Base-by-base conservation (phyloP, 2,797 vertebrate species). In the Hemibagrus guttatus region DNA sequence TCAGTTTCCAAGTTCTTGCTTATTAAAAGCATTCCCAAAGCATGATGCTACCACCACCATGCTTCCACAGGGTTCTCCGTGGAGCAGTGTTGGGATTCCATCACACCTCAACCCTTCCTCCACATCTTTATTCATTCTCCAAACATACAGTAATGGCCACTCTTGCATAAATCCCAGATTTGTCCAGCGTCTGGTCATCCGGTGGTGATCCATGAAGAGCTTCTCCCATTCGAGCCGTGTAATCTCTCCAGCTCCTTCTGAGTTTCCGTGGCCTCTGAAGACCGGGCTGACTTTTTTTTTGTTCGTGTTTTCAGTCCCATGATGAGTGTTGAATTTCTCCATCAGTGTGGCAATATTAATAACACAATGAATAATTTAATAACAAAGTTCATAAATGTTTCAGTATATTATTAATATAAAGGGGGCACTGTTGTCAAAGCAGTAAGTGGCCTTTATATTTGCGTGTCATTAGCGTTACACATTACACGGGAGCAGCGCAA, bases 391-490 rank as follows among this genome's bases (percentile, higher is more conserved):
- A 85, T 80, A 58, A 85, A 80, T 46, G 49, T 61, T 74, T 63
- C 52, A 66, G 17, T n/a, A 78, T 56, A 78, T 85, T 85, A 85
- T 85, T 85, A 85, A 85, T 85, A 85, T 52, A 85, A 85, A 85
- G 64, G 54, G 80, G 85, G 61, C 31, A 49, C 75, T 54, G 21
- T 80, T 82, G 87, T 85, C 78, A 46, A 85, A 75, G 84, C 87
- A 59, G 79, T 81, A 85, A 88, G 75, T 78, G 64, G 84, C 79
- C 75, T 68, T 52, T 76, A 56, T n/a, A 87, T 84, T 81, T 54
- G 74, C 54, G 80, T 84, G 79, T 89, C 87, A 87, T 86, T 89
- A 87, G 81, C 56, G 63, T 89, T 72, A 52, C 86, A 76, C 61
- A 85, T 82, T 82, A 82, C 52, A 54, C 6, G 56, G 69, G 35